Evolutionary conservation across 2,888 invertebrate genomes (phyloP).

Genomic region (Diplazon laetatorius): DNA sequence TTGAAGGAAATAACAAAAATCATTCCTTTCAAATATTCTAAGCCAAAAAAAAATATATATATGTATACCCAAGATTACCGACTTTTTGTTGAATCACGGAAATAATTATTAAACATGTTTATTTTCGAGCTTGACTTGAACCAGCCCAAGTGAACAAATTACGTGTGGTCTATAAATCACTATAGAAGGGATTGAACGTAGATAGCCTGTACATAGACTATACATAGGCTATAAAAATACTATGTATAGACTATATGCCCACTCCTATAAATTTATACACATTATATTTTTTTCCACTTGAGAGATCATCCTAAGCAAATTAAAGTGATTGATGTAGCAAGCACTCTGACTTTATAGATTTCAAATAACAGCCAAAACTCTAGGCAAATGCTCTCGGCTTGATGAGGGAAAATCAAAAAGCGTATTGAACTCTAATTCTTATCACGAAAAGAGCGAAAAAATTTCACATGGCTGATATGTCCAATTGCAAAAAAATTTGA

Average conservation of each 20-base stretch:
- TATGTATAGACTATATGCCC: no score
- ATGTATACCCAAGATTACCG: not conserved
- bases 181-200: no score
- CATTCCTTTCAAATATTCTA: not conserved
- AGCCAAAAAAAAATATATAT: not conserved
- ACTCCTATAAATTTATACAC: no score
- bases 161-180: no score
- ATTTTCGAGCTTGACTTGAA: not conserved
- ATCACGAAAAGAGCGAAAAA: not conserved
- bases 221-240: no score
- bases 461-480: constrained; percentile 25
- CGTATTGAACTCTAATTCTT: not conserved
- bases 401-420: constrained; percentile 6
- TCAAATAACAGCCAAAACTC: not conserved
- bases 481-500: constrained; percentile 27
- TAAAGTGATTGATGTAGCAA: not conserved
- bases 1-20: not conserved
- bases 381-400: not conserved
- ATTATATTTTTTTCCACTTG: no score
- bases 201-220: no score
- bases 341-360: not conserved
- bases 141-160: no score
- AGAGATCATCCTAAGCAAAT: no score
- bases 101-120: no score
- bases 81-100: no score